Conservation (phyloP, 2,797 vertebrate genomes). For the Babyrousa celebensis region DNA sequence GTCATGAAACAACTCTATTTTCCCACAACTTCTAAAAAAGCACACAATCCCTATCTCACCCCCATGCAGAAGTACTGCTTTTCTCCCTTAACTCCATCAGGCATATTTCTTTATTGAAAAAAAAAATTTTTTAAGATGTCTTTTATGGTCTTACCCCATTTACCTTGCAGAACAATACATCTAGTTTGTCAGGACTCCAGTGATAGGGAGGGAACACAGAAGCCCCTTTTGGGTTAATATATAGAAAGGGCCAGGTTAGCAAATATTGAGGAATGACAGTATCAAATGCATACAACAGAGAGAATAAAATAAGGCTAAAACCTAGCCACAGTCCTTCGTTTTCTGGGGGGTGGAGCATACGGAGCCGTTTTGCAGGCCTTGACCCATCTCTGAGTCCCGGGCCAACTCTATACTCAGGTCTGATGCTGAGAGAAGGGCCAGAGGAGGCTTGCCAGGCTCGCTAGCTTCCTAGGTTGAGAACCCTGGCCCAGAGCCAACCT, state of each 20-base stretch:
- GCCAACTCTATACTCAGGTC: neutral
- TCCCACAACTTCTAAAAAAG: neutral
- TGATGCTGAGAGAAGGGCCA: neutral
- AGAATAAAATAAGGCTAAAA: neutral
- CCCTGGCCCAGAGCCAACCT: slow-evolving; percentile 8
- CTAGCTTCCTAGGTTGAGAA: neutral
- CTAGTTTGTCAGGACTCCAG: neutral
- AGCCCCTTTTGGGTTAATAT: neutral
- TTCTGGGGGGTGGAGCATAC: neutral
- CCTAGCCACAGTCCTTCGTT: neutral
- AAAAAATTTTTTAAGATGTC: neutral
- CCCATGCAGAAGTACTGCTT: neutral
- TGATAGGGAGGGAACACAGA: neutral
- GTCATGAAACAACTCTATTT: neutral
- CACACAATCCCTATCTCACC: neutral
- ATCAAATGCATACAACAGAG: neutral
- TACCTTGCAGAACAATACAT: neutral
- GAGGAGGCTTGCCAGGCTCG: neutral
- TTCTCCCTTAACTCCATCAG: neutral
- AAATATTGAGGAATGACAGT: slow-evolving; percentile 2
- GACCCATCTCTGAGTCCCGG: neutral
- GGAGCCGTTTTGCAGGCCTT: neutral
- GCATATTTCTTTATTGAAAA: neutral
- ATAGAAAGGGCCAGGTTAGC: neutral
- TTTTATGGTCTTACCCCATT: slow-evolving; percentile 27